Conservation (phyloP, 1,140 invertebrate species). For the Brachystomella parvula region DNA sequence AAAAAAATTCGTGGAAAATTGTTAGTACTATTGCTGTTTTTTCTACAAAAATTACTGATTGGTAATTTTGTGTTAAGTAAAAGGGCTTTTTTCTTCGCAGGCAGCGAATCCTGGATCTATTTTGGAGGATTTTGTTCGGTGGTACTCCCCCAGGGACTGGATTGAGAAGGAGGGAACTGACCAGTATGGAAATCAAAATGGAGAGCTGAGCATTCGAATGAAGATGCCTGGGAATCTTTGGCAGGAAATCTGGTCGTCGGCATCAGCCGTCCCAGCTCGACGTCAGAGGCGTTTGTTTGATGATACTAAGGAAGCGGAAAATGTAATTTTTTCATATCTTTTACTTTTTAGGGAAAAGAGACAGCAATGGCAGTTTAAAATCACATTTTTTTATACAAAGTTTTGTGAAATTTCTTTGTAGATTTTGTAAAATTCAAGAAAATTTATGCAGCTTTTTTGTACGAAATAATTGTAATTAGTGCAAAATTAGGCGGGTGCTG, state of each 20-base stretch:
- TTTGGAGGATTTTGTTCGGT: slow-evolving; percentile 94
- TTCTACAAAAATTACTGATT: neutral
- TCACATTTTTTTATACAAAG: too few species aligned
- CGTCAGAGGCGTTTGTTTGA: slow-evolving; percentile 89
- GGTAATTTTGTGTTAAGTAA: neutral
- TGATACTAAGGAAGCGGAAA: slow-evolving; percentile 90
- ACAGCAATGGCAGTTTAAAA: too few species aligned
- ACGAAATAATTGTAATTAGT: too few species aligned
- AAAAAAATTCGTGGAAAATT: neutral
- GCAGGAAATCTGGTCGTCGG: slow-evolving; percentile 78
- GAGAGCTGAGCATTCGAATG: slow-evolving; percentile 83
- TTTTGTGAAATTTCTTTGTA: too few species aligned
- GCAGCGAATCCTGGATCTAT: slow-evolving; percentile 87
- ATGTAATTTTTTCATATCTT: slow-evolving; percentile 49
- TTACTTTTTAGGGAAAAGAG: neutral
- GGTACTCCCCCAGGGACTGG: slow-evolving; percentile 97
- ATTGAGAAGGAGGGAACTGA: slow-evolving; percentile 50
- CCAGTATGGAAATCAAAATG: slow-evolving; percentile 42
- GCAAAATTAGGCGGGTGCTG: too few species aligned
- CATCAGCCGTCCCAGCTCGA: slow-evolving; percentile 74
- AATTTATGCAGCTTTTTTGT: too few species aligned
- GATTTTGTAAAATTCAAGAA: too few species aligned
- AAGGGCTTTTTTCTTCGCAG: slow-evolving; percentile 43
- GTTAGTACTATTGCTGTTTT: neutral
- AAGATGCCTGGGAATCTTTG: slow-evolving; percentile 89